Percentiles rank a stretch among this genome's conserved stretches.
Conservation (phyloP, 2,113 vertebrate species). For the Callorhinus ursinus region DNA sequence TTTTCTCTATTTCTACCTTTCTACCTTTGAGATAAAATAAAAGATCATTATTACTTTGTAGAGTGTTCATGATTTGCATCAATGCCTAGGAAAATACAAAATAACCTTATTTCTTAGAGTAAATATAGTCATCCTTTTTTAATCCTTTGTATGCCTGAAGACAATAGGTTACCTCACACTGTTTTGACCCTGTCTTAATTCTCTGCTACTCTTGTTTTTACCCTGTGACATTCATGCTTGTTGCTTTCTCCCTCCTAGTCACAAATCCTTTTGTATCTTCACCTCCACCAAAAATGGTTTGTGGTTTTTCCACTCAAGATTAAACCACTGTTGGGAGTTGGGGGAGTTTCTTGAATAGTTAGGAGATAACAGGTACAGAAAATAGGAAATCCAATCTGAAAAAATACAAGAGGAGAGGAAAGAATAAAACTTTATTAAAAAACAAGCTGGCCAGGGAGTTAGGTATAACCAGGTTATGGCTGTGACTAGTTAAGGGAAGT, state of each 20-base stretch:
- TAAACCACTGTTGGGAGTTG: constrained; percentile 12
- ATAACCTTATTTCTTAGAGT: neutral
- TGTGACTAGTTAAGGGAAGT: neutral
- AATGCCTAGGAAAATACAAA: neutral
- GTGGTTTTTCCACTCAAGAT: neutral
- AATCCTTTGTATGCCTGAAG: neutral
- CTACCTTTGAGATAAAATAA: neutral
- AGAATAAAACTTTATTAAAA: neutral
- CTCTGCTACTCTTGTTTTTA: neutral
- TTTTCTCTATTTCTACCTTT: constrained; percentile 57
- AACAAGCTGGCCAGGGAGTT: neutral
- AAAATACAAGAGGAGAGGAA: neutral
- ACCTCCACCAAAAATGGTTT: neutral
- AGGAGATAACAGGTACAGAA: constrained; percentile 7
- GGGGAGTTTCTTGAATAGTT: neutral
- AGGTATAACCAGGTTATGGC: neutral
- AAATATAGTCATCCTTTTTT: neutral
- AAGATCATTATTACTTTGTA: neutral
- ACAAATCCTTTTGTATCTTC: neutral
- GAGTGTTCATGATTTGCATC: neutral
- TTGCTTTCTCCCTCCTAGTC: neutral
- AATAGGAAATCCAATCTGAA: constrained; percentile 16
- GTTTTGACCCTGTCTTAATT: constrained; percentile 16
- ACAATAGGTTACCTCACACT: neutral
- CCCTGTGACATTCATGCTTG: neutral